Evolutionary conservation across 2,797 vertebrate genomes (phyloP).

Genomic region (Helostoma temminkii): DNA sequence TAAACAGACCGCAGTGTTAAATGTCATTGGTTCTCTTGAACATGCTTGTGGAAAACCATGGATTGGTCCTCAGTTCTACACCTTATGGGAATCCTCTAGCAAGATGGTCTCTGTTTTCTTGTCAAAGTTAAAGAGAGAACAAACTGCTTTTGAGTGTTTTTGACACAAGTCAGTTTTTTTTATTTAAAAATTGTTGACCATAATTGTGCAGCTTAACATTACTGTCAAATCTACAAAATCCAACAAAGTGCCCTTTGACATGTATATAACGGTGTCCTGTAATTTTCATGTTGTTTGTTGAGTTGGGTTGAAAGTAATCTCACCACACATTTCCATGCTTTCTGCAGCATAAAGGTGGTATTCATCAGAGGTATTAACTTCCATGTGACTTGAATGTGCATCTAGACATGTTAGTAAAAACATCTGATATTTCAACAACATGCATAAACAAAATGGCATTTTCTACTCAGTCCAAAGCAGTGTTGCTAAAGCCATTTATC

Average conservation of each 20-base stretch:
- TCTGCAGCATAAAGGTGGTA: conserved; percentile 38
- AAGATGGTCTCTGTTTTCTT: conserved; percentile 35
- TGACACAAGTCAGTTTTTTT: conserved; percentile 57
- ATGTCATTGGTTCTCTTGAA: conserved; percentile 44
- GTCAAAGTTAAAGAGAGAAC: conserved; percentile 23
- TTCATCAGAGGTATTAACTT: conserved; percentile 45
- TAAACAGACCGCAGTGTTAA: conserved; percentile 47
- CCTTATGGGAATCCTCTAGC: conserved; percentile 26
- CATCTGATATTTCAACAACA: conserved; percentile 18
- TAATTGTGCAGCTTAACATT: conserved; percentile 45
- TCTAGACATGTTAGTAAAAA: conserved; percentile 28
- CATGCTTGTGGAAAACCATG: conserved; percentile 39
- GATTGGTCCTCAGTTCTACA: conserved; percentile 23
- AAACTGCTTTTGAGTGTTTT: conserved; percentile 27
- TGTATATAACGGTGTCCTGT: conserved; percentile 45
- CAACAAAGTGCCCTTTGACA: conserved; percentile 47
- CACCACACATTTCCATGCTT: conserved; percentile 31
- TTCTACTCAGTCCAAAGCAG: conserved; percentile 31
- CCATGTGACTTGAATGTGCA: conserved; percentile 51
- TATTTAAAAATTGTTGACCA: conserved; percentile 49
- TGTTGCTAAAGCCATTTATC: conserved; percentile 31
- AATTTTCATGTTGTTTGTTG: conserved; percentile 60
- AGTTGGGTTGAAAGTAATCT: conserved; percentile 34
- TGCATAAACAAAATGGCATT: conserved; percentile 34
- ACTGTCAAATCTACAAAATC: conserved; percentile 31